Percentiles rank a stretch among this genome's conserved stretches.
phyloP scores from a whole-genome alignment of 2,888 invertebrate genomes.

The Noctua fimbriata region DNA sequence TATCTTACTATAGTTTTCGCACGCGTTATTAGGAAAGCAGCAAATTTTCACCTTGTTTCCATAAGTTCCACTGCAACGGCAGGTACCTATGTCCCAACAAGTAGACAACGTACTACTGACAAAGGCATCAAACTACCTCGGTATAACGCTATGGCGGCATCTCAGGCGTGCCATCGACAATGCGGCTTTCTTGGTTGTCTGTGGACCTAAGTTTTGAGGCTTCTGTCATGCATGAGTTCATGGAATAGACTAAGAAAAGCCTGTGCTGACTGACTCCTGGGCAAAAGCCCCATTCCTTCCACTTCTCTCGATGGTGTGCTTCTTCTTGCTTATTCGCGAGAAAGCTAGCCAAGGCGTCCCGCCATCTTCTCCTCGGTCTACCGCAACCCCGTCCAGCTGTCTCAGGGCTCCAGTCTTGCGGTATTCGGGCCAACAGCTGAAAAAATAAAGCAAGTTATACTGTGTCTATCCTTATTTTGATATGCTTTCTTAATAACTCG shows the following conservation, averaged over 20 bases:
- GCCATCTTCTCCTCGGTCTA: neutral
- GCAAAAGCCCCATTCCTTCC: neutral
- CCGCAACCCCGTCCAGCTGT: neutral
- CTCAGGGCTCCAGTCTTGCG: neutral
- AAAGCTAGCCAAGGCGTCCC: neutral
- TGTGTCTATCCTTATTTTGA: neutral
- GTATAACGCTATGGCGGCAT: constrained; percentile 20
- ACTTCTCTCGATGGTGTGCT: neutral
- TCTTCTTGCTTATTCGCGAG: neutral
- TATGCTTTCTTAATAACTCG: neutral
- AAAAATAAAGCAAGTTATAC: neutral
- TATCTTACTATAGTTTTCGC: neutral
- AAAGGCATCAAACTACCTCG: constrained; percentile 37
- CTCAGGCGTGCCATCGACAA: constrained; percentile 61
- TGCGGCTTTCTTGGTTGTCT: constrained; percentile 25
- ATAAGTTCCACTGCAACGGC: neutral
- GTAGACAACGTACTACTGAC: constrained; percentile 25
- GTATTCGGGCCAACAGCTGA: neutral
- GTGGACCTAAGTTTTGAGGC: neutral
- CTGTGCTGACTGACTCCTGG: neutral
- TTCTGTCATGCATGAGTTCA: neutral
- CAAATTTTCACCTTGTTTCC: neutral
- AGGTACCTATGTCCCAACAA: constrained; percentile 17
- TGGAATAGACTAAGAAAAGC: neutral
- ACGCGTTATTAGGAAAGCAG: neutral